These are phyloP conservation scores for Sylvia atricapilla DNA, from an alignment of 2,113 vertebrate species.

Conservation along the genomic window DNA sequence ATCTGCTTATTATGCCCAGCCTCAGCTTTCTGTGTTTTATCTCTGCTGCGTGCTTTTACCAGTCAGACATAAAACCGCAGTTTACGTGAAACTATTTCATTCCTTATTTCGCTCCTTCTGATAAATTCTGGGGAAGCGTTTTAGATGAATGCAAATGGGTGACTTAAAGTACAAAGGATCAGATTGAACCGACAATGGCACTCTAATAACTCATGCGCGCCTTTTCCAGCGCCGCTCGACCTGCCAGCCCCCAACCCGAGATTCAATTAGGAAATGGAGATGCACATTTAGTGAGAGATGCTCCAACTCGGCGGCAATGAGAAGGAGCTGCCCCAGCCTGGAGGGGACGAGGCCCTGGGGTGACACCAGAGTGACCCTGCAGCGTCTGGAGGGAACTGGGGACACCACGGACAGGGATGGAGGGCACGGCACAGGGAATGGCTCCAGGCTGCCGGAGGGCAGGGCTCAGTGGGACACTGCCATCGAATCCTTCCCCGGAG, in stretches of 20 bases:
- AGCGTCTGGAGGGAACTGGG: not conserved
- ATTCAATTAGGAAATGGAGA: constrained; percentile 46
- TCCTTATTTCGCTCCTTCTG: constrained; percentile 43
- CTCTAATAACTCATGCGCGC: not conserved
- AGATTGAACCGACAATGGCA: not conserved
- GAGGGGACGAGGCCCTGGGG: not conserved
- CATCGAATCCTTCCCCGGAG: rapidly evolving
- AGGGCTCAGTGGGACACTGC: rapidly evolving
- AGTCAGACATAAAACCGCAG: constrained; percentile 34
- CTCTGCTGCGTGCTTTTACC: constrained; percentile 41
- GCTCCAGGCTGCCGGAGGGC: not conserved
- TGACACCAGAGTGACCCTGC: not conserved
- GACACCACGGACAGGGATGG: not conserved
- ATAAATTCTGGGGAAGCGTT: not conserved
- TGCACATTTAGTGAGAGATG: not conserved
- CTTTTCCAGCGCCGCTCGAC: not conserved
- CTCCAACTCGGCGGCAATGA: not conserved
- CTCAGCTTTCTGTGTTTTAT: constrained; percentile 17
- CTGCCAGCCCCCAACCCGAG: not conserved
- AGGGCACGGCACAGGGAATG: not conserved
- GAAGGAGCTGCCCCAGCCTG: not conserved
- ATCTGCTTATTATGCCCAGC: constrained; percentile 24
- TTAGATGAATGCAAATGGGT: constrained; percentile 43
- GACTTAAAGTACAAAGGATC: constrained; percentile 21
- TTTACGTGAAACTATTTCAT: constrained; percentile 19